Base-by-base conservation (phyloP, 2,797 vertebrate genomes). In the Delichon dasypus region DNA sequence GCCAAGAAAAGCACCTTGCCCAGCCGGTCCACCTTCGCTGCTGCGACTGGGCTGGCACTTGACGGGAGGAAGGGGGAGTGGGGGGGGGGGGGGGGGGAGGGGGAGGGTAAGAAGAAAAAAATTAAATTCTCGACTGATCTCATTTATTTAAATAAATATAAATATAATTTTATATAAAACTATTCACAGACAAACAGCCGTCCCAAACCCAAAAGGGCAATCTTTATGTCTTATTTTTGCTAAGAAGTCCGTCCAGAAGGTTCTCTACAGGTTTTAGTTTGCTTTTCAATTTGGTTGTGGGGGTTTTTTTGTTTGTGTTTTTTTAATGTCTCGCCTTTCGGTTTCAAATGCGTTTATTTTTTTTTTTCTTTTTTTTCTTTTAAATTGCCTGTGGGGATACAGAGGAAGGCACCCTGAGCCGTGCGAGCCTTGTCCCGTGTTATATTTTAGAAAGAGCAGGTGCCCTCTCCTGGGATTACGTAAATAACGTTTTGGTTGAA, bases 71-170 rank as follows among this genome's bases (percentile, higher is more conserved):
- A 38, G 44, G 8, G 42, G 21, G 29, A 25, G 45, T n/a, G 16
- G 8, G 30, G 34, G 29, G 34, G n/a, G 23, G 13, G 7, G n/a
- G n/a, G n/a, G n/a, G n/a, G n/a, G n/a, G n/a, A n/a, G 10, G 36
- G 36, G 36, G n/a, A n/a, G n/a, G n/a, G n/a, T n/a, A 47, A 80
- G 57, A n/a, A 90, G n/a, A 65, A 94, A 67, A 53, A 57, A 68
- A 13, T 22, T 72, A 85, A 95, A 76, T 79, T 88, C 36, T 83
- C 45, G 19, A 92, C 96, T 84, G 90, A 80, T 75, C 70, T 91
- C 79, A 85, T 99, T 98, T 99, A 99, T 99, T 99, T 99, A 98
- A 99, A 99, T 99, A 99, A 99, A 99, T 99, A 99, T 98, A 99
- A 98, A 99, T 99, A 99, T 98, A 98, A 96, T 96, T 97, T 98